Evolutionary conservation across 2,888 invertebrate genomes (phyloP).

Genomic region (Epistrophe grossulariae): DNA sequence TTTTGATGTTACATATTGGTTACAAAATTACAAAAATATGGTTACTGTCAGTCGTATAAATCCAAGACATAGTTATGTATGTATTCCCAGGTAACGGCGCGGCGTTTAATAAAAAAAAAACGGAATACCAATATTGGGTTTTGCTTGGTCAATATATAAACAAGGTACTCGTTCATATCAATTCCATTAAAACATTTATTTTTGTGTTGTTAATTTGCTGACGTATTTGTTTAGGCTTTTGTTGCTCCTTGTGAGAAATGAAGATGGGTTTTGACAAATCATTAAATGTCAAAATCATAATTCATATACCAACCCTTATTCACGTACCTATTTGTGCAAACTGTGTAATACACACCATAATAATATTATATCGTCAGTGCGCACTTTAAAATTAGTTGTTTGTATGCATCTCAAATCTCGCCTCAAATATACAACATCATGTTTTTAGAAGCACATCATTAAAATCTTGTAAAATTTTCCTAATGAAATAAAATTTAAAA

Average conservation of each 20-base stretch:
- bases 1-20: no score
- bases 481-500: neutral
- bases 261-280: conserved; percentile 49
- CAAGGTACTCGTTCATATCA: conserved; percentile 43
- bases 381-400: conserved; percentile 38
- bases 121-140: neutral
- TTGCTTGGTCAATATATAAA: neutral
- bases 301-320: neutral
- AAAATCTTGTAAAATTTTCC: conserved; percentile 42
- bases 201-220: conserved; percentile 67
- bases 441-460: conserved; percentile 14
- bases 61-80: no score
- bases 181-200: conserved; percentile 4
- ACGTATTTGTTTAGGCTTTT: conserved; percentile 76
- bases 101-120: no score
- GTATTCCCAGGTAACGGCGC: no score
- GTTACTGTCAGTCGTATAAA: no score
- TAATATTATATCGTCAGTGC: conserved; percentile 26
- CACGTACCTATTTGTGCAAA: conserved; percentile 49
- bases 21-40: no score
- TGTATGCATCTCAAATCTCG: conserved; percentile 48
- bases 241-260: conserved; percentile 77
- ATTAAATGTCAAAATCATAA: conserved; percentile 22
- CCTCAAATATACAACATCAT: conserved; percentile 32
- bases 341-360: conserved; percentile 47